These are phyloP conservation scores for Osmoderma eremita DNA, from an alignment of 2,888 invertebrate genomes.

Conservation along the genomic window DNA sequence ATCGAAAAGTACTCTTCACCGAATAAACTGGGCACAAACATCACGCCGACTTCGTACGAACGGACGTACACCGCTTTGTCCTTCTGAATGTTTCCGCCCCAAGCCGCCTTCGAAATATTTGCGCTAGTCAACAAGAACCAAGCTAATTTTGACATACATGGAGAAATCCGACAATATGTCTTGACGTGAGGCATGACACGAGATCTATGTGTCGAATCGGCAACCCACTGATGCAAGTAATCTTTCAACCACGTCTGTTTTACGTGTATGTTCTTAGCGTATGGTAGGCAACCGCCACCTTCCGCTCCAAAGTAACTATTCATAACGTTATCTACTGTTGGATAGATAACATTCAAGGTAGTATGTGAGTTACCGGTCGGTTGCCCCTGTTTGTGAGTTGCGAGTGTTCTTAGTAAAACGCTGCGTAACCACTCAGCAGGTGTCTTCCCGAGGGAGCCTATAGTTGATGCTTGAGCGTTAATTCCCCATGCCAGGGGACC, in stretches of 20 bases:
- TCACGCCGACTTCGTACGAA: conserved; percentile 91
- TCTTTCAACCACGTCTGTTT: conserved; percentile 87
- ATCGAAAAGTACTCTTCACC: conserved; percentile 69
- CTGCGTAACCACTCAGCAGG: conserved; percentile 79
- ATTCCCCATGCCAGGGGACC: conserved; percentile 65
- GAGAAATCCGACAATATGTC: conserved; percentile 82
- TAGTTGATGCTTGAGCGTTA: conserved; percentile 89
- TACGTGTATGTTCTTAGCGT: conserved; percentile 72
- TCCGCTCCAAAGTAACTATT: conserved; percentile 84
- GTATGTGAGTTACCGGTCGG: conserved; percentile 68
- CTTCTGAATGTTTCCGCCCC: conserved; percentile 81
- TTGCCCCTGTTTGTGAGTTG: conserved; percentile 67
- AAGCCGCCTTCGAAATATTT: conserved; percentile 97
- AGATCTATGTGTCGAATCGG: conserved; percentile 74
- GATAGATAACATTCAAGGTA: conserved; percentile 74
- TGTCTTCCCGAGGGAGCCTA: conserved; percentile 84
- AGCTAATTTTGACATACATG: conserved; percentile 73
- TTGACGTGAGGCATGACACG: conserved; percentile 96
- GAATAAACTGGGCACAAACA: conserved; percentile 85
- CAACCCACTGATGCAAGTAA: conserved; percentile 86
- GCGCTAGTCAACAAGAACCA: conserved; percentile 93
- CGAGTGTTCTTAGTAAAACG: conserved; percentile 75
- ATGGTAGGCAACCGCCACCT: conserved; percentile 91
- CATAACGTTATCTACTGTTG: conserved; percentile 84
- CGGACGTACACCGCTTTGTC: conserved; percentile 74